Conservation (phyloP, 2,797 vertebrate genomes). For the Pelodytes ibericus region DNA sequence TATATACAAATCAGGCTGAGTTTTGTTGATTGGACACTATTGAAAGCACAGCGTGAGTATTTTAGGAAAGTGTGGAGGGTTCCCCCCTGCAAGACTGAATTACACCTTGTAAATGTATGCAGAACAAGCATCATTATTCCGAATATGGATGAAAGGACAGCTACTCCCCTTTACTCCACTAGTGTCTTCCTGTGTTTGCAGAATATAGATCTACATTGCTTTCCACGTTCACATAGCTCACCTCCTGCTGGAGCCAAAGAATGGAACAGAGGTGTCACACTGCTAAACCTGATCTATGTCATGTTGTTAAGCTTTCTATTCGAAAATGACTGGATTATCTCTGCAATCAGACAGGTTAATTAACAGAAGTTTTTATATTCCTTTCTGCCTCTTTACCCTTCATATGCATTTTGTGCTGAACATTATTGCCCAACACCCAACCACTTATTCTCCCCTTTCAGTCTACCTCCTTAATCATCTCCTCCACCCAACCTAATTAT, state of each 20-base stretch:
- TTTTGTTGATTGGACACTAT: constrained; percentile 41
- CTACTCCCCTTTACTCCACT: constrained; percentile 57
- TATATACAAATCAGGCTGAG: constrained; percentile 31
- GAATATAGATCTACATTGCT: constrained; percentile 59
- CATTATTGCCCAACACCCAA: constrained; percentile 55
- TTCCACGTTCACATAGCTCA: constrained; percentile 59
- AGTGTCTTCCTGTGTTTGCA: constrained; percentile 56
- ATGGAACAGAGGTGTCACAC: constrained; percentile 62
- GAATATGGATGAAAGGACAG: constrained; percentile 57
- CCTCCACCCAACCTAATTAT: constrained; percentile 55
- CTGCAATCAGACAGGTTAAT: constrained; percentile 60
- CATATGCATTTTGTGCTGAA: constrained; percentile 24
- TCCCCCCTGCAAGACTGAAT: constrained; percentile 25
- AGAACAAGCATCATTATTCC: constrained; percentile 57
- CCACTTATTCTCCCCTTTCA: constrained; percentile 17
- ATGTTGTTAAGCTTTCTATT: constrained; percentile 52
- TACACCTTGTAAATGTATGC: constrained; percentile 50
- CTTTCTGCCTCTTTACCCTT: constrained; percentile 48
- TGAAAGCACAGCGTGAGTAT: constrained; percentile 37
- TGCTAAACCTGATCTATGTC: constrained; percentile 62
- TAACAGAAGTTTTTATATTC: constrained; percentile 56
- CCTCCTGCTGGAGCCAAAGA: constrained; percentile 64
- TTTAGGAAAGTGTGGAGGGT: constrained; percentile 22
- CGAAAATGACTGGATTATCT: constrained; percentile 58
- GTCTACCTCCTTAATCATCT: constrained; percentile 46